Conservation (phyloP, 2,888 invertebrate genomes). For the Lepidocyrtoides sp. region DNA sequence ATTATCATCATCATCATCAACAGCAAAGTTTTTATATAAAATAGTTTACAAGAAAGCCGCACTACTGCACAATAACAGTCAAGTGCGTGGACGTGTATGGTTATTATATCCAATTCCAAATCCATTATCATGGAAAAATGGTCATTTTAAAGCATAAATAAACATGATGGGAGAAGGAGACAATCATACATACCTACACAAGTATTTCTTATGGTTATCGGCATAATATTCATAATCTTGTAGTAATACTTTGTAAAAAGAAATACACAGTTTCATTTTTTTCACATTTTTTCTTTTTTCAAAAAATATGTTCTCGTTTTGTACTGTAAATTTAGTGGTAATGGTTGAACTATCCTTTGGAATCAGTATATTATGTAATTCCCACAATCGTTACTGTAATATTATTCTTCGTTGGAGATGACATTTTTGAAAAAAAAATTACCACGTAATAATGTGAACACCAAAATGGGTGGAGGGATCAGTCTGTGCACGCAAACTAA, state of each 20-base stretch:
- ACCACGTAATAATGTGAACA: background rate
- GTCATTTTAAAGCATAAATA: slow-evolving; percentile 55
- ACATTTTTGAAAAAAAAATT: too few species aligned
- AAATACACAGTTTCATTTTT: background rate
- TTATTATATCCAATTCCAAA: slow-evolving; percentile 66
- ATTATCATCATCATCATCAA: background rate
- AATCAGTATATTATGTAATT: too few species aligned
- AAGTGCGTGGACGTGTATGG: slow-evolving; percentile 9
- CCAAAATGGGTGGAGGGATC: background rate
- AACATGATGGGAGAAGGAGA: slow-evolving; percentile 58
- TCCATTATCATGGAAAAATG: slow-evolving; percentile 65
- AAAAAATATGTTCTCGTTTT: background rate
- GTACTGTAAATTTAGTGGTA: background rate
- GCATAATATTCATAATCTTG: background rate
- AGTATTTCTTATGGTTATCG: background rate
- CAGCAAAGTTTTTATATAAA: background rate
- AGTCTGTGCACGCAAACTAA: too few species aligned
- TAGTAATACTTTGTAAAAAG: slow-evolving; percentile 27
- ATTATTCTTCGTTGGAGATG: background rate
- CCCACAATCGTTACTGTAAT: too few species aligned
- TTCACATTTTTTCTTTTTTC: background rate
- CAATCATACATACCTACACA: background rate
- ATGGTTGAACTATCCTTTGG: too few species aligned
- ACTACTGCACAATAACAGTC: slow-evolving; percentile 21
- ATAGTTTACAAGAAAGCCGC: background rate